Percentiles rank a stretch among this genome's conserved stretches.
phyloP scores from a whole-genome alignment of 2,888 invertebrate genomes.

The Noctua pronuba region DNA sequence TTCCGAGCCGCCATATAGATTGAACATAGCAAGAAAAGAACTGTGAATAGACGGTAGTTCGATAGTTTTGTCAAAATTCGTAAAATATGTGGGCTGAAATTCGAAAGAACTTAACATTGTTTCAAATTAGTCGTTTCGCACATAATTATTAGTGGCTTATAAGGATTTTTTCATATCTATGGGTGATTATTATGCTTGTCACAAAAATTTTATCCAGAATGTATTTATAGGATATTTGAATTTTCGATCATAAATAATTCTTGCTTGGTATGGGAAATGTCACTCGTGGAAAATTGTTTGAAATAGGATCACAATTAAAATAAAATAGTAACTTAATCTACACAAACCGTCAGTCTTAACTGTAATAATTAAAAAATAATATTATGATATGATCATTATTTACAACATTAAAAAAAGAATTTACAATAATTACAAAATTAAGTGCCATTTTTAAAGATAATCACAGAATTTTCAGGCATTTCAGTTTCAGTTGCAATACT shows the following conservation, averaged over 20 bases:
- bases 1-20: too few species aligned
- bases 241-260: neutral
- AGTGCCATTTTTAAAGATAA: constrained; percentile 51
- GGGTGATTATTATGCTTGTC: neutral
- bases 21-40: too few species aligned
- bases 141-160: too few species aligned
- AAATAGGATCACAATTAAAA: neutral
- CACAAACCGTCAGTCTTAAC: constrained; percentile 67
- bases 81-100: too few species aligned
- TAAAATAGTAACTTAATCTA: constrained; percentile 54
- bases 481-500: constrained; percentile 57
- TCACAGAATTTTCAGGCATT: constrained; percentile 68
- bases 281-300: neutral
- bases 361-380: constrained; percentile 45
- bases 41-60: too few species aligned
- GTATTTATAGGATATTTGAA: neutral
- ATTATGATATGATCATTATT: constrained; percentile 53
- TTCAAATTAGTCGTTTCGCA: too few species aligned
- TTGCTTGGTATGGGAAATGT: neutral
- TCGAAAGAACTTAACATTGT: too few species aligned
- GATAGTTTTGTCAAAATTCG: too few species aligned
- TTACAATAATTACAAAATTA: constrained; percentile 27
- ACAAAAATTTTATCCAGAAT: neutral
- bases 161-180: neutral
- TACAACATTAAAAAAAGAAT: constrained; percentile 41